Percentiles rank a stretch among this genome's conserved stretches.
These are phyloP conservation scores for Brachynemurus nebulosus DNA, from an alignment of 2,888 invertebrate genomes.

Conservation along the genomic window DNA sequence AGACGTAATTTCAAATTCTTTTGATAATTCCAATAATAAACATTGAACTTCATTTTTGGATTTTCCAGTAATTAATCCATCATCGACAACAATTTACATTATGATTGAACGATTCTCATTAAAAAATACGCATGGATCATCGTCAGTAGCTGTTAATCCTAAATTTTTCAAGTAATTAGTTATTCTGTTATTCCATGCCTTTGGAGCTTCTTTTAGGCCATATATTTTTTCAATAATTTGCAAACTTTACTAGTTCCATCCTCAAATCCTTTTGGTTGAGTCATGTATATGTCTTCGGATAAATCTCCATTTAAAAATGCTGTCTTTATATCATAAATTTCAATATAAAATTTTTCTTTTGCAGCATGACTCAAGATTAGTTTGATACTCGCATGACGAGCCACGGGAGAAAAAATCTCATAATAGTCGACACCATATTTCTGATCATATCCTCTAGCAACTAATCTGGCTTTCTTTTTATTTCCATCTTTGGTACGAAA, in stretches of 20 bases:
- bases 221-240: neutral
- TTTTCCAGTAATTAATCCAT: neutral
- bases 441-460: neutral
- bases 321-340: neutral
- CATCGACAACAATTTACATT: neutral
- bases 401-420: constrained; percentile 18
- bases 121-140: constrained; percentile 15
- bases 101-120: constrained; percentile 5
- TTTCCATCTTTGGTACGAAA: neutral
- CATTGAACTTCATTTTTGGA: neutral
- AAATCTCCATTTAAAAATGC: neutral
- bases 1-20: neutral
- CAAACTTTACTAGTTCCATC: neutral
- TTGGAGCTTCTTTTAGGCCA: neutral
- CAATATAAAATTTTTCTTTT: neutral
- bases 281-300: neutral
- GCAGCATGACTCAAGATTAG: neutral
- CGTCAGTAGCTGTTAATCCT: neutral
- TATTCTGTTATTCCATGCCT: neutral
- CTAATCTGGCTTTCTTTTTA: neutral
- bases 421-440: constrained; percentile 15
- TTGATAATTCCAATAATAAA: neutral
- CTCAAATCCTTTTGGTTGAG: neutral
- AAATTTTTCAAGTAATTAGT: neutral
- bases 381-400: constrained; percentile 11